Evolutionary conservation across 2,888 invertebrate genomes (phyloP).

Genomic region (Drepana falcataria): DNA sequence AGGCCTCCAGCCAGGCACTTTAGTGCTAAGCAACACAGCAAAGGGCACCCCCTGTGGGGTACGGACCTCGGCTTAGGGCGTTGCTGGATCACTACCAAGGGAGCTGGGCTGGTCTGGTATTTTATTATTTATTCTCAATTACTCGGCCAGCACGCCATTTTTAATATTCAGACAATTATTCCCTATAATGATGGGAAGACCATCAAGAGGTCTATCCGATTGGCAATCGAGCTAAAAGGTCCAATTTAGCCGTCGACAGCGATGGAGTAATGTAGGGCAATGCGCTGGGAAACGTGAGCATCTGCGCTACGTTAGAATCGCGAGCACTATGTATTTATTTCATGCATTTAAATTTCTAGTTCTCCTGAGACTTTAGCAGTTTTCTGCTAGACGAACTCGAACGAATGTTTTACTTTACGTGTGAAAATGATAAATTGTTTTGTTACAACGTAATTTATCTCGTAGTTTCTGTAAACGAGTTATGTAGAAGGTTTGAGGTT

Average conservation of each 20-base stretch:
- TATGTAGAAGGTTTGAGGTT: too few relatives aligned
- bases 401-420: background rate
- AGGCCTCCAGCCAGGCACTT: too few relatives aligned
- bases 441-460: too few relatives aligned
- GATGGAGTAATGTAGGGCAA: slow-evolving; percentile 1
- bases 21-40: too few relatives aligned
- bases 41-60: too few relatives aligned
- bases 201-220: slow-evolving; percentile 17
- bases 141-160: too few relatives aligned
- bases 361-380: background rate
- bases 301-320: background rate
- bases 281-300: slow-evolving; percentile 2
- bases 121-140: too few relatives aligned
- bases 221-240: slow-evolving; percentile 34
- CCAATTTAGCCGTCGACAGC: slow-evolving; percentile 9
- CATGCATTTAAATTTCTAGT: background rate
- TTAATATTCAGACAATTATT: slow-evolving; percentile 16
- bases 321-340: background rate
- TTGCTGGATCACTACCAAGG: too few relatives aligned
- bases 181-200: slow-evolving; percentile 19
- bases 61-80: too few relatives aligned
- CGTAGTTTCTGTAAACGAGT: too few relatives aligned
- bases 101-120: too few relatives aligned
- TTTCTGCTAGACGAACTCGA: background rate
- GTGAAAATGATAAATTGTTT: too few relatives aligned